These are phyloP conservation scores for Monoplex corrugatus DNA, from an alignment of 2,888 invertebrate species.

Conservation along the genomic window DNA sequence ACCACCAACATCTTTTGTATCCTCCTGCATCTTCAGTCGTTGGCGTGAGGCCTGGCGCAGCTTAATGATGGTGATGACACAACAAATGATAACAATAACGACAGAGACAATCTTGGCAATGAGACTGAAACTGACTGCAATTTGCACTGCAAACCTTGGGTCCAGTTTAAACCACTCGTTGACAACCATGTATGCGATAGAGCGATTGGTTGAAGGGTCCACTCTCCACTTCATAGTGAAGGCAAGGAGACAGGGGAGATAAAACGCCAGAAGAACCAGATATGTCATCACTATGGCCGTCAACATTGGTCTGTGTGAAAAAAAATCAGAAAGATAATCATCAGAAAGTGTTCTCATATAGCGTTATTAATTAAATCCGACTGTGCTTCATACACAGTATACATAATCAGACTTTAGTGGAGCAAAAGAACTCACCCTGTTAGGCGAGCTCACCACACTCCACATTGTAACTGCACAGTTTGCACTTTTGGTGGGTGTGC, in stretches of 20 bases:
- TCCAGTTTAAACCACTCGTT: neutral
- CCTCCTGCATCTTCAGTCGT: neutral
- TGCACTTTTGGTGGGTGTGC: too few species aligned
- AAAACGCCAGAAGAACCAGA: neutral
- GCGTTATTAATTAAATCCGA: too few species aligned
- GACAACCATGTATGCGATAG: neutral
- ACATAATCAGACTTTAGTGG: too few species aligned
- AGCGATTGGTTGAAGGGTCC: conserved; percentile 7
- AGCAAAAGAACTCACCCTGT: too few species aligned
- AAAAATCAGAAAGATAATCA: too few species aligned
- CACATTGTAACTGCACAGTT: too few species aligned
- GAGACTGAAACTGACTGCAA: neutral
- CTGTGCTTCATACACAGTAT: too few species aligned
- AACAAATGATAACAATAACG: neutral
- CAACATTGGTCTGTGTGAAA: neutral
- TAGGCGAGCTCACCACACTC: too few species aligned
- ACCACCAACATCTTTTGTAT: neutral
- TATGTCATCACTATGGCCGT: neutral
- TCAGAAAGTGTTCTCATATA: too few species aligned
- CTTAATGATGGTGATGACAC: neutral
- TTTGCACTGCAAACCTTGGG: neutral
- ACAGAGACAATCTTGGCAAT: neutral
- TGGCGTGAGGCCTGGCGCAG: neutral
- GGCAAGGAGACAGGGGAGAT: neutral
- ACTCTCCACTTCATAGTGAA: neutral